Evolutionary conservation across 2,797 vertebrate genomes (phyloP).

Genomic region (Ataeniobius toweri): DNA sequence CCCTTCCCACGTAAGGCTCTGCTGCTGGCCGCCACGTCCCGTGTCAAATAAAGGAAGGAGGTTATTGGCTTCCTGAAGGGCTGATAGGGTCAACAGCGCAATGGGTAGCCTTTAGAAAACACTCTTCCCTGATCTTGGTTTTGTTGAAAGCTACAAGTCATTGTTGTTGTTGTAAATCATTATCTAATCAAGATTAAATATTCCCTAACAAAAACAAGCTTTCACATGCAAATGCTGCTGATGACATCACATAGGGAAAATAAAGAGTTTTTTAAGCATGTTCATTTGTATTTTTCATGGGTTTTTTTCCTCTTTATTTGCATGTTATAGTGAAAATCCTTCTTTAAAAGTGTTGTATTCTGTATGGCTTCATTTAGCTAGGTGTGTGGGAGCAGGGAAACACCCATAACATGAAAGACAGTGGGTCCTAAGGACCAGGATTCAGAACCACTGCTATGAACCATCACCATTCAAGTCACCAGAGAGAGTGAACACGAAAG

Average conservation of each 20-base stretch:
- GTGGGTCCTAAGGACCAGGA: background rate
- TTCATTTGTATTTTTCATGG: background rate
- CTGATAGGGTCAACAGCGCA: constrained; percentile 46
- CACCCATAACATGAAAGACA: background rate
- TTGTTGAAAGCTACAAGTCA: background rate
- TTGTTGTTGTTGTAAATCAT: background rate
- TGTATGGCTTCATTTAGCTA: background rate
- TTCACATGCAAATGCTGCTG: background rate
- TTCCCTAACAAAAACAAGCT: background rate
- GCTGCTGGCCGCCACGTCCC: constrained; percentile 19
- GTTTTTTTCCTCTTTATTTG: background rate
- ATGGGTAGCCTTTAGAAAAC: constrained; percentile 29
- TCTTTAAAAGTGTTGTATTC: background rate
- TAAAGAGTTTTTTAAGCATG: background rate
- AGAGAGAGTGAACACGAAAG: background rate
- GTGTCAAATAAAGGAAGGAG: constrained; percentile 70
- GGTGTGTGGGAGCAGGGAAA: background rate
- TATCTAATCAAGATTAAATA: background rate
- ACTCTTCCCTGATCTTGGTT: constrained; percentile 10
- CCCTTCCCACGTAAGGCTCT: constrained; percentile 11
- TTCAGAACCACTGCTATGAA: background rate
- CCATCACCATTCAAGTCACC: background rate
- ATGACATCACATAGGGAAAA: background rate
- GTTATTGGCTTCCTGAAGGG: constrained; percentile 74
- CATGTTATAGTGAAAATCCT: background rate